These are phyloP conservation scores for Trachops cirrhosus DNA, from an alignment of 2,797 vertebrate genomes.

Conservation along the genomic window DNA sequence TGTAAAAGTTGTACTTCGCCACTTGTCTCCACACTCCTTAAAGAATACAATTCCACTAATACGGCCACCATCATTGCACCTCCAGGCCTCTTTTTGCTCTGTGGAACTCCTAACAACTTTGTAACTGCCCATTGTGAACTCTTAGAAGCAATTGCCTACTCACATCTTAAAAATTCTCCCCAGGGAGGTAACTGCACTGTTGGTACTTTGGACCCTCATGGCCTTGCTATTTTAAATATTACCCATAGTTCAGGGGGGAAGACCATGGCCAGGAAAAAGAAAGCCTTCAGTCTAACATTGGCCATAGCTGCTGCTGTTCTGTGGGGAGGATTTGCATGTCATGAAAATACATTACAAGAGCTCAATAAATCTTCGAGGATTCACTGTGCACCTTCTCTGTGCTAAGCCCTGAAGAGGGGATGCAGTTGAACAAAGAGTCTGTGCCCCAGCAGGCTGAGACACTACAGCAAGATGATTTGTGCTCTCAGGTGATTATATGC, in stretches of 20 bases:
- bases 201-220: neutral
- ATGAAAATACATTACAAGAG: neutral
- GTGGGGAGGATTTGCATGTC: neutral
- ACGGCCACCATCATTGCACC: too few species aligned
- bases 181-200: too few species aligned
- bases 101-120: too few species aligned
- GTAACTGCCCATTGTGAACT: too few species aligned
- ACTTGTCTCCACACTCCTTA: too few species aligned
- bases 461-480: neutral
- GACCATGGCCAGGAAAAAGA: neutral
- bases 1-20: too few species aligned
- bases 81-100: too few species aligned
- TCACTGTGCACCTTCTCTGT: neutral
- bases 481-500: neutral
- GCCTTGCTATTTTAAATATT: neutral
- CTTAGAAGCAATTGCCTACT: too few species aligned
- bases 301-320: neutral
- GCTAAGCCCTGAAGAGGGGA: neutral
- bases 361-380: neutral
- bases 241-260: neutral
- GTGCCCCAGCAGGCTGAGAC: neutral
- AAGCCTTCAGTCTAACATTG: neutral
- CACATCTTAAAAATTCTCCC: too few species aligned
- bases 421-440: neutral
- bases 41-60: too few species aligned